These are phyloP conservation scores for Lepidostoma basale DNA, from an alignment of 1,140 invertebrate genomes.

Conservation along the genomic window DNA sequence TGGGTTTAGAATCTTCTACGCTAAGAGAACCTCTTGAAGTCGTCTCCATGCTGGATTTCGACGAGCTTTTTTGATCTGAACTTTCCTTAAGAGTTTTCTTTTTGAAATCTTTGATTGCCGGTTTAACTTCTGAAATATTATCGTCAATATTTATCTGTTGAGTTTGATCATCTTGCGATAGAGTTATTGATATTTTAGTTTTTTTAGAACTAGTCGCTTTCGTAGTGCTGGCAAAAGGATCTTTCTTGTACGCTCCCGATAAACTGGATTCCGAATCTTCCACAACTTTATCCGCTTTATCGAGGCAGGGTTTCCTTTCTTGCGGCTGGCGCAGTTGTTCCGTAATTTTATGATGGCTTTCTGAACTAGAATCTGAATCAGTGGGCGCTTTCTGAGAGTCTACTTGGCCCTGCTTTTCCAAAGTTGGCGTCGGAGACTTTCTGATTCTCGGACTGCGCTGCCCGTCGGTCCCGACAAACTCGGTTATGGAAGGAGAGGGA, in stretches of 20 bases:
- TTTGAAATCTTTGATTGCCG: conserved; percentile 55
- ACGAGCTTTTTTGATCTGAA: conserved; percentile 58
- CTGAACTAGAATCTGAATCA: conserved; percentile 60
- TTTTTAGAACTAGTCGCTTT: conserved; percentile 51
- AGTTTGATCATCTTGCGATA: conserved; percentile 61
- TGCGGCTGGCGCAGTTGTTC: conserved; percentile 54
- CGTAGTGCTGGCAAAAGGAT: background rate
- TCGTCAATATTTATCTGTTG: conserved; percentile 60
- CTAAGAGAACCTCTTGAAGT: conserved; percentile 59
- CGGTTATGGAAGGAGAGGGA: conserved; percentile 49
- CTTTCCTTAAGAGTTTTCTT: conserved; percentile 54
- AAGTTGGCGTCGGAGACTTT: conserved; percentile 64
- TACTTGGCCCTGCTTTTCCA: conserved; percentile 67
- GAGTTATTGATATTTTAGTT: conserved; percentile 60
- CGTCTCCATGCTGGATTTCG: conserved; percentile 58
- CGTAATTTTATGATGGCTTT: conserved; percentile 59
- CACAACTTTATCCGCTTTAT: conserved; percentile 57
- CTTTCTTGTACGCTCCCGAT: conserved; percentile 53
- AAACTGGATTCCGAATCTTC: conserved; percentile 61
- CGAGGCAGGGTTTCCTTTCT: conserved; percentile 52
- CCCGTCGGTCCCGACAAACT: conserved; percentile 54
- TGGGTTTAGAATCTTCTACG: conserved; percentile 59
- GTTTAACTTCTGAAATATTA: conserved; percentile 56
- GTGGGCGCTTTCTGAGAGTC: conserved; percentile 61
- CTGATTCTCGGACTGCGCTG: conserved; percentile 57